phyloP scores from a whole-genome alignment of 2,888 invertebrate genomes.

The Lypha dubia region DNA sequence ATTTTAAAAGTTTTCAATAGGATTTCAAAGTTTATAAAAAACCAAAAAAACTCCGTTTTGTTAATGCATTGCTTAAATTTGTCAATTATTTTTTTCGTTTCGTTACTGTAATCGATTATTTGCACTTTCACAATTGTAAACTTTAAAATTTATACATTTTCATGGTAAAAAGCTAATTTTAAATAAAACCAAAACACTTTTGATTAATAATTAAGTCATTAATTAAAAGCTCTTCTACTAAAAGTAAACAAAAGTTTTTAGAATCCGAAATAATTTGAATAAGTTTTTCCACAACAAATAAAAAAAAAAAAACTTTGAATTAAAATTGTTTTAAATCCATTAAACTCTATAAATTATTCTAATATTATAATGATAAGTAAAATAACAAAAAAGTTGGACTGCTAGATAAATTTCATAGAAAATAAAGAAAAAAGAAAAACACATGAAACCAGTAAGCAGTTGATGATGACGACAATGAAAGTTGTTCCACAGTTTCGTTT shows the following conservation, averaged over 20 bases:
- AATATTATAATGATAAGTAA: slow-evolving; percentile 32
- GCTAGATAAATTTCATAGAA: slow-evolving; percentile 24
- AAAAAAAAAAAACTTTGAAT: slow-evolving; percentile 5
- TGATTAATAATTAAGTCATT: not conserved
- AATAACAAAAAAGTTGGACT: slow-evolving; percentile 37
- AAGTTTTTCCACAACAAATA: not conserved
- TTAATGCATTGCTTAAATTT: no score
- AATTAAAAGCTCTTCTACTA: slow-evolving; percentile 11
- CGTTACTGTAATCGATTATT: no score
- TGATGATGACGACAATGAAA: slow-evolving; percentile 49
- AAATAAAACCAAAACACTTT: not conserved
- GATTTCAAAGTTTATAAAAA: no score
- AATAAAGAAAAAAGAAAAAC: slow-evolving; percentile 2
- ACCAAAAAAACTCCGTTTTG: no score
- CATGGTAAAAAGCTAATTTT: not conserved
- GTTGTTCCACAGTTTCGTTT: slow-evolving; percentile 40
- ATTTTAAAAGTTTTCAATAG: no score
- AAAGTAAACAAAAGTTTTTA: not conserved
- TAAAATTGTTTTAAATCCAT: slow-evolving; percentile 46
- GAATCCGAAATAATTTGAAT: slow-evolving; percentile 1
- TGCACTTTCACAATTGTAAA: no score
- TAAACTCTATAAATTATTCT: slow-evolving; percentile 55
- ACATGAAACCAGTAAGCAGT: slow-evolving; percentile 37
- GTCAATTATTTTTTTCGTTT: no score
- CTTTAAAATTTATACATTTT: no score